Evolutionary conservation across 2,888 invertebrate genomes (phyloP).

Genomic region (Drosophila monieri): DNA sequence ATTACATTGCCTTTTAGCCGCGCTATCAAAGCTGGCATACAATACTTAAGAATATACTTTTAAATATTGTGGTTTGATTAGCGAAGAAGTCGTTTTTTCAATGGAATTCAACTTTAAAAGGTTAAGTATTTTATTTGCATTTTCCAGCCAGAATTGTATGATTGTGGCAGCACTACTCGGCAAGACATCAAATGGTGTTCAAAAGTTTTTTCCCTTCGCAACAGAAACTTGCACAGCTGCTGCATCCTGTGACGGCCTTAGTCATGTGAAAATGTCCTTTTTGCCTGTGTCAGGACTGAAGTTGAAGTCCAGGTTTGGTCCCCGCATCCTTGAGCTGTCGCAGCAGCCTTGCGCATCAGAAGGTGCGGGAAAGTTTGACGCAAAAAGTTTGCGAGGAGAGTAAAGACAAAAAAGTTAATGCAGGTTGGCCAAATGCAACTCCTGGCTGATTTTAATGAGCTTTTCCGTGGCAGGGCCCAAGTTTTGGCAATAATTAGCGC

Average conservation of each 20-base stretch:
- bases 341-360: constrained; percentile 37
- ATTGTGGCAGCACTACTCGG: constrained; percentile 29
- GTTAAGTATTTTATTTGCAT: neutral
- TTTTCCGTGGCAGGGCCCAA: constrained; percentile 44
- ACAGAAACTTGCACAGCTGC: constrained; percentile 52
- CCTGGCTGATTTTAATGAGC: constrained; percentile 68
- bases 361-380: constrained; percentile 60
- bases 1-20: neutral
- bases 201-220: constrained; percentile 47
- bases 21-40: neutral
- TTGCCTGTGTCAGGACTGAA: neutral
- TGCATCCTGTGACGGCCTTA: constrained; percentile 30
- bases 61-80: neutral
- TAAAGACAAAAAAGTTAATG: constrained; percentile 34
- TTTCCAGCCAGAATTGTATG: constrained; percentile 12
- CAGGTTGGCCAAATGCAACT: constrained; percentile 43
- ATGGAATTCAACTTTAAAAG: neutral
- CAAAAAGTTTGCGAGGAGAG: constrained; percentile 31
- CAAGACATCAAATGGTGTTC: constrained; percentile 58
- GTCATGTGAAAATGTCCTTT: constrained; percentile 59
- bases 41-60: neutral
- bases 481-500: constrained; percentile 38
- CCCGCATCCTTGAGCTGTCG: constrained; percentile 24
- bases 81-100: neutral
- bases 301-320: constrained; percentile 2